Conservation (phyloP, 2,888 invertebrate species). For the Panorpa germanica region DNA sequence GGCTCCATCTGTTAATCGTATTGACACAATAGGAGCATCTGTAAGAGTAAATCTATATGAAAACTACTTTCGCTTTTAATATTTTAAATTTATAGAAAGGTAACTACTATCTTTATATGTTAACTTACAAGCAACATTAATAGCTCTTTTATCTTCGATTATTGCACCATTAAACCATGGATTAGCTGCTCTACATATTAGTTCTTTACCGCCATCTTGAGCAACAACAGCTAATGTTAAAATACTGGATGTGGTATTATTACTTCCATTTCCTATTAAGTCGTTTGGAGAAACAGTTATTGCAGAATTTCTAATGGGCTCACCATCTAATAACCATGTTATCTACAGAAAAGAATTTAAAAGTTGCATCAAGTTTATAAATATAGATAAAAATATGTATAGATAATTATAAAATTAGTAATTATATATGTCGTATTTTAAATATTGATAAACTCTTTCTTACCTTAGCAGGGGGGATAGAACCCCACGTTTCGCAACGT, state of each 20-base stretch:
- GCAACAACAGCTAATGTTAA: slow-evolving; percentile 54
- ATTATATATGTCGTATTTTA: too few relatives aligned
- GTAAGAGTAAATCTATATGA: slow-evolving; percentile 19
- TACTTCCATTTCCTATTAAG: not conserved
- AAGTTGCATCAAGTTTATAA: too few relatives aligned
- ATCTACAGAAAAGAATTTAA: too few relatives aligned
- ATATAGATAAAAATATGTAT: too few relatives aligned
- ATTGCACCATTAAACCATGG: slow-evolving; percentile 69
- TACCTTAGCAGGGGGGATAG: slow-evolving; percentile 68
- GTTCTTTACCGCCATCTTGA: slow-evolving; percentile 64
- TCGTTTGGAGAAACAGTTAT: slow-evolving; percentile 32
- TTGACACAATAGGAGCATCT: slow-evolving; percentile 64
- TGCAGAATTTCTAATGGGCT: slow-evolving; percentile 39
- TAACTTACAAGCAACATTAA: slow-evolving; percentile 72
- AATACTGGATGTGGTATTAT: slow-evolving; percentile 50
- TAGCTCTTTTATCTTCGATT: slow-evolving; percentile 53
- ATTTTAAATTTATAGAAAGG: not conserved
- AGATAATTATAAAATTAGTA: too few relatives aligned
- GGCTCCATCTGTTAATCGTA: slow-evolving; percentile 44
- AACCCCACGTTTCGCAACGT: slow-evolving; percentile 65
- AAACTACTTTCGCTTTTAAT: slow-evolving; percentile 3
- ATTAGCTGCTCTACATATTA: slow-evolving; percentile 73
- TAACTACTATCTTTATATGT: slow-evolving; percentile 5
- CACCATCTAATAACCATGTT: slow-evolving; percentile 59
- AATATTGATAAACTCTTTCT: too few relatives aligned